Evolutionary conservation across 35 echinoderm and acorn worm genomes (phyloP), one percentile per base, ranked within the genome.

Genomic region (Lytechinus pictus): DNA sequence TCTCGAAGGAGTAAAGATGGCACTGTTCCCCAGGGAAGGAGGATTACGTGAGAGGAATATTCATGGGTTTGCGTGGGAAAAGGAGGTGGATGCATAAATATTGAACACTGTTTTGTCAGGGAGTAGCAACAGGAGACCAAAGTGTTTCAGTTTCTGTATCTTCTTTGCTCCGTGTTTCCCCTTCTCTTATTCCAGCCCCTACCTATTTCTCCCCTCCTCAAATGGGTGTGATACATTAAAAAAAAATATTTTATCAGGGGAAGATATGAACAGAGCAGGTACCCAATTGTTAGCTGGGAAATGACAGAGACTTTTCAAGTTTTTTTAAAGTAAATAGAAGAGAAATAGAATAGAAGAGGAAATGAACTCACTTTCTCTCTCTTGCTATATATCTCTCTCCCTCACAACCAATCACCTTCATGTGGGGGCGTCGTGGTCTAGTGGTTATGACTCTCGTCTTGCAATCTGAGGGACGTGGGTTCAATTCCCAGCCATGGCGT

Each of bases 1-100:
- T 90, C 88, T 33, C 52, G 27, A 54, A 27, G 19, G 11, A 27
- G 52, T 28, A 52, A 90, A 90, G 29, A 90, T 90, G 88, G 52
- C 88, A 90, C 29, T 90, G 12, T 52, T 90, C 88, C 52, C 88
- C 3, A 33, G 88, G 52, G 88, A 1, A 29, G n/a, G 52, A 33
- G 88, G 66, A 44, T 54, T 90, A 90, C 88, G 88, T 90, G 88
- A 52, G 16, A 52, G 52, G 88, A 90, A 90, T 90, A 90, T 90
- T 90, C 88, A 90, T 90, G 88, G 88, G 29, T 33, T 28, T 44
- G 33, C 33, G 88, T 4, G 88, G 29, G 9, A 9, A 79, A 52
- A 90, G 88, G 28, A 90, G 88, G 12, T 52, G 4, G 8, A 52
- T 0, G 88, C 21, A 52, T 90, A 27, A 9, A 90, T 90, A 90